These are phyloP conservation scores for Sebastes aleutianus DNA, from an alignment of 2,797 vertebrate genomes.

Conservation along the genomic window DNA sequence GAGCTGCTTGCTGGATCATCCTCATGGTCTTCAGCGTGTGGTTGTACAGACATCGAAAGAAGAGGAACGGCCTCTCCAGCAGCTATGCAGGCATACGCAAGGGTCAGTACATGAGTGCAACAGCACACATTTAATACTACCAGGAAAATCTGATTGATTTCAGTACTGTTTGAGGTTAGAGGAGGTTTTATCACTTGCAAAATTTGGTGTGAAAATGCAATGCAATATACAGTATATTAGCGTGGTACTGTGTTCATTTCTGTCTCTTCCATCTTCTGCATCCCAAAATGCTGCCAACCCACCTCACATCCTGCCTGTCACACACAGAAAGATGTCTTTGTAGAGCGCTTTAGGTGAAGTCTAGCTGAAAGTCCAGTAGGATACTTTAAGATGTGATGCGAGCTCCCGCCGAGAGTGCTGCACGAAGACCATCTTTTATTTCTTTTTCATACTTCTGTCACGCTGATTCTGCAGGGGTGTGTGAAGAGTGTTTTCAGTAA, in stretches of 20 bases:
- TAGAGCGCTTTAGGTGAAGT: conserved; percentile 25
- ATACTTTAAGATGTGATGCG: conserved; percentile 45
- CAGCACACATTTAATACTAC: not conserved
- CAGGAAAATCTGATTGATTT: not conserved
- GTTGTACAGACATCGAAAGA: conserved; percentile 96
- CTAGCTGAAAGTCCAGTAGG: conserved; percentile 22
- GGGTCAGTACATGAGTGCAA: conserved; percentile 78
- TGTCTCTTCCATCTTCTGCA: not conserved
- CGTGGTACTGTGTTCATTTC: not conserved
- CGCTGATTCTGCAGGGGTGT: conserved; percentile 31
- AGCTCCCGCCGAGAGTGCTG: conserved; percentile 41
- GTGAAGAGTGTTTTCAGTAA: conserved; percentile 51
- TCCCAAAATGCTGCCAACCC: conserved; percentile 3
- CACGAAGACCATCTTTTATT: conserved; percentile 40
- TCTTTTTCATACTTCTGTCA: conserved; percentile 56
- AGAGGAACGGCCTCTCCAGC: conserved; percentile 92
- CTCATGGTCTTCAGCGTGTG: conserved; percentile 99
- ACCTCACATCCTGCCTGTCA: conserved; percentile 8
- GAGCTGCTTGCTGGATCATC: conserved; percentile 97
- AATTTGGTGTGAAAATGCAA: not conserved
- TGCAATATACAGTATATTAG: not conserved
- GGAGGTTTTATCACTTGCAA: not conserved
- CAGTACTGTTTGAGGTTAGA: not conserved
- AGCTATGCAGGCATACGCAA: conserved; percentile 97
- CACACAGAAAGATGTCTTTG: conserved; percentile 32